Percentiles rank a stretch among this genome's conserved stretches.
Conservation (phyloP, 2,888 invertebrate species). For the Fragum fragum region DNA sequence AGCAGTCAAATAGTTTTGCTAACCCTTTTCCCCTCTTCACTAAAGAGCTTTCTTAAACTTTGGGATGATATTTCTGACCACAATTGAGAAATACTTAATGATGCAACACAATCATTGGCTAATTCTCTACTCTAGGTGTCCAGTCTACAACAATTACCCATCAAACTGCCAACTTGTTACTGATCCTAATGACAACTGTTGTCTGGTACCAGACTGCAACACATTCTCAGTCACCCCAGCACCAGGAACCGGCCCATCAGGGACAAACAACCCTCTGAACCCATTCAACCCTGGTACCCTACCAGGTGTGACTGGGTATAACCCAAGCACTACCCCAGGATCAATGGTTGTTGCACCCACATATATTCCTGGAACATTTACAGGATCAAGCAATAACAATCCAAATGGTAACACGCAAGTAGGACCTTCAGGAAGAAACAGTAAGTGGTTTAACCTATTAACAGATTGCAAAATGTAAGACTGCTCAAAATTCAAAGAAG, state of each 20-base stretch:
- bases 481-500: no score
- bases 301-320: slow-evolving; percentile 43
- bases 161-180: slow-evolving; percentile 70
- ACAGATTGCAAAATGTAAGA: no score
- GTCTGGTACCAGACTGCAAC: slow-evolving; percentile 75
- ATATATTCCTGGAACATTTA: slow-evolving; percentile 67
- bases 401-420: slow-evolving; percentile 36
- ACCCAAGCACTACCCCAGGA: slow-evolving; percentile 40
- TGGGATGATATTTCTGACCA: no score
- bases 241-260: slow-evolving; percentile 43
- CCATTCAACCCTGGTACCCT: slow-evolving; percentile 57
- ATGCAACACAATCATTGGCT: no score
- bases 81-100: no score
- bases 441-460: no score
- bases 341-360: slow-evolving; percentile 61
- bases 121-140: slow-evolving; percentile 70
- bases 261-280: slow-evolving; percentile 44
- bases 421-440: slow-evolving; percentile 47
- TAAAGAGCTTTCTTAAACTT: no score
- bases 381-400: slow-evolving; percentile 65
- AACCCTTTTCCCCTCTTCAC: no score
- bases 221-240: slow-evolving; percentile 56
- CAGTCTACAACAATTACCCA: slow-evolving; percentile 69
- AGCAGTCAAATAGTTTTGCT: no score
- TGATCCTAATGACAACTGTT: slow-evolving; percentile 76